These are phyloP conservation scores for Nyctalus aviator DNA, from an alignment of 2,797 vertebrate genomes.

Conservation along the genomic window DNA sequence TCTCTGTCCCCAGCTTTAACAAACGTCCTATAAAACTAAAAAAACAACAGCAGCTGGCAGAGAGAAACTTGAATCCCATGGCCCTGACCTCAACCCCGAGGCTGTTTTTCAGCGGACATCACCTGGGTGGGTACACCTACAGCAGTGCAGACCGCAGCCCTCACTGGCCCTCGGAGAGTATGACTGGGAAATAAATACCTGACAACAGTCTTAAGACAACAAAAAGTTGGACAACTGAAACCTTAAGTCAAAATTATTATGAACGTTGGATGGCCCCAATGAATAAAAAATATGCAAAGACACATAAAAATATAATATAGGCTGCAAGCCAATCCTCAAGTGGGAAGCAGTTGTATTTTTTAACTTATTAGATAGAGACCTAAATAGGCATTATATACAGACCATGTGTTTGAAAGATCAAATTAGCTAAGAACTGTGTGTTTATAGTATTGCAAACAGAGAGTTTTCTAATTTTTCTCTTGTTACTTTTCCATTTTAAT, in stretches of 20 bases:
- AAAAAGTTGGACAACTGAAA: not conserved
- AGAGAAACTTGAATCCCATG: not conserved
- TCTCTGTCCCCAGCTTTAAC: no score
- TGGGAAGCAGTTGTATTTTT: not conserved
- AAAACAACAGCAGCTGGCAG: no score
- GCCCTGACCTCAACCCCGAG: not conserved
- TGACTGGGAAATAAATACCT: not conserved
- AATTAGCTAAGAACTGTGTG: not conserved
- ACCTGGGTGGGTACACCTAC: not conserved
- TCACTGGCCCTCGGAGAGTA: rapidly evolving
- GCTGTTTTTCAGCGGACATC: rapidly evolving
- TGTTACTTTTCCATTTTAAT: constrained; percentile 28
- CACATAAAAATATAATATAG: not conserved
- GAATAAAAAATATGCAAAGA: not conserved
- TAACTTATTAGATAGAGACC: not conserved
- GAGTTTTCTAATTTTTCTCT: not conserved
- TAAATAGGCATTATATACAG: not conserved
- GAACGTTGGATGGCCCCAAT: not conserved
- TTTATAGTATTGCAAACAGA: not conserved
- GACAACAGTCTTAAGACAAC: not conserved
- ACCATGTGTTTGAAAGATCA: not conserved
- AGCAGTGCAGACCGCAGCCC: rapidly evolving
- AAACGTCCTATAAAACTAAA: no score
- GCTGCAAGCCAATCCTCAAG: not conserved
- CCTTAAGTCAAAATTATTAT: not conserved